Evolutionary conservation across 2,113 vertebrate species (phyloP).

Genomic region (Syngnathoides biaculeatus): DNA sequence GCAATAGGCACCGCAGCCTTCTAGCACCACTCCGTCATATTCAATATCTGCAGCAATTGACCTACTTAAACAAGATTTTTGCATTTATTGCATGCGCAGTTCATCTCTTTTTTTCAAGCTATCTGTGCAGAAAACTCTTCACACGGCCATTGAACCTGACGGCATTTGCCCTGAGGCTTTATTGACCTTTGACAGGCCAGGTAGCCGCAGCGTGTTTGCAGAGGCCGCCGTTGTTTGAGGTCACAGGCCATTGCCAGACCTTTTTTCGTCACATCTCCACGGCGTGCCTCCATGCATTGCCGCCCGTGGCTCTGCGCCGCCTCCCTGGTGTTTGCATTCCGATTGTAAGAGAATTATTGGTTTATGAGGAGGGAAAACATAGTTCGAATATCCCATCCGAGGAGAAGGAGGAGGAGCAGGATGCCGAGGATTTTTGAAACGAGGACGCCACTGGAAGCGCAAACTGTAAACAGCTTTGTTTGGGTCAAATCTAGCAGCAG

Average conservation of each 20-base stretch:
- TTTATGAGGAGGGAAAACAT: slow-evolving; percentile 47
- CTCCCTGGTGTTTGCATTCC: not conserved
- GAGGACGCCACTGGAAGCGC: slow-evolving; percentile 11
- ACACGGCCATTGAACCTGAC: not conserved
- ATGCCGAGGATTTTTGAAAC: too few species aligned
- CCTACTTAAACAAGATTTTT: not conserved
- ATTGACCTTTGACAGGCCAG: slow-evolving; percentile 25
- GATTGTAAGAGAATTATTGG: slow-evolving; percentile 2
- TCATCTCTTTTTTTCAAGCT: not conserved
- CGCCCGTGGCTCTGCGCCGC: not conserved
- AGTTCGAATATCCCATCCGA: slow-evolving; percentile 59
- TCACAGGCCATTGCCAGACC: slow-evolving; percentile 6
- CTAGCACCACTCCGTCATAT: too few species aligned
- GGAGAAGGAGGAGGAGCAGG: not conserved
- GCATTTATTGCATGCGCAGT: not conserved
- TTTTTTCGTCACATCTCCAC: not conserved
- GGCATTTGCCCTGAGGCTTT: slow-evolving; percentile 9
- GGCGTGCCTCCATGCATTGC: not conserved
- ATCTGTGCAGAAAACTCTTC: not conserved
- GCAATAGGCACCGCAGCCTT: too few species aligned
- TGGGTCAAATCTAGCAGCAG: slow-evolving; percentile 53
- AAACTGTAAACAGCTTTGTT: slow-evolving; percentile 46
- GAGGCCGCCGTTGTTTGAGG: slow-evolving; percentile 22
- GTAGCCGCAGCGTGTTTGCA: slow-evolving; percentile 25
- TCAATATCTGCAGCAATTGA: not conserved